Evolutionary conservation across 1,140 invertebrate genomes (phyloP).

Genomic region (Pogonognathellus flavescens): DNA sequence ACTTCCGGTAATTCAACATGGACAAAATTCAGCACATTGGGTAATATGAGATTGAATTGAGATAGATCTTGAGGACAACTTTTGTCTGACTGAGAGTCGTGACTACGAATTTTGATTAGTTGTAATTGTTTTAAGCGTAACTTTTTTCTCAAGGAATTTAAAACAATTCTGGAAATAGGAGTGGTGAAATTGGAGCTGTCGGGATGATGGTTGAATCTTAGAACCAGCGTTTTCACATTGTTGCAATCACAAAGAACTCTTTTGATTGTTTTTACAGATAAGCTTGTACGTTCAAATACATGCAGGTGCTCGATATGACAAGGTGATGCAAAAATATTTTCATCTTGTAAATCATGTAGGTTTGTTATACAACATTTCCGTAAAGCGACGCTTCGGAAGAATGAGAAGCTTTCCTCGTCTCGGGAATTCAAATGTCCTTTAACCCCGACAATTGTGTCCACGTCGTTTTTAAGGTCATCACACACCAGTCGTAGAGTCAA

Average conservation of each 20-base stretch:
- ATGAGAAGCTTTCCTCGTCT: background rate
- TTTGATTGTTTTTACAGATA: background rate
- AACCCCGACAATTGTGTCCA: slow-evolving; percentile 48
- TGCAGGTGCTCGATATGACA: background rate
- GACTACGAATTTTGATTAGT: slow-evolving; percentile 7
- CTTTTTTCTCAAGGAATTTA: background rate
- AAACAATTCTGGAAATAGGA: background rate
- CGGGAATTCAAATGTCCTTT: background rate
- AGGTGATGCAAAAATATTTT: background rate
- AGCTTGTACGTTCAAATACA: background rate
- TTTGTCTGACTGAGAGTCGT: background rate
- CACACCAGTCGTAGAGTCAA: slow-evolving; percentile 31
- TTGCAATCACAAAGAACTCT: slow-evolving; percentile 9
- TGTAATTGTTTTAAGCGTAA: background rate
- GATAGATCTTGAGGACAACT: background rate
- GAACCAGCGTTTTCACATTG: background rate
- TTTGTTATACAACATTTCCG: background rate
- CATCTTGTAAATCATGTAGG: background rate
- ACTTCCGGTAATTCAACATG: slow-evolving; percentile 3
- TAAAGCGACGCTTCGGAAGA: background rate
- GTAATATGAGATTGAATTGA: background rate
- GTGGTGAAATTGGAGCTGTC: background rate
- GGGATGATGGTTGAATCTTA: background rate
- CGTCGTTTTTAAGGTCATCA: slow-evolving; percentile 40
- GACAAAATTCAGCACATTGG: background rate